Evolutionary conservation across 2,113 vertebrate genomes (phyloP).

Genomic region (Potamarius usumacintae): DNA sequence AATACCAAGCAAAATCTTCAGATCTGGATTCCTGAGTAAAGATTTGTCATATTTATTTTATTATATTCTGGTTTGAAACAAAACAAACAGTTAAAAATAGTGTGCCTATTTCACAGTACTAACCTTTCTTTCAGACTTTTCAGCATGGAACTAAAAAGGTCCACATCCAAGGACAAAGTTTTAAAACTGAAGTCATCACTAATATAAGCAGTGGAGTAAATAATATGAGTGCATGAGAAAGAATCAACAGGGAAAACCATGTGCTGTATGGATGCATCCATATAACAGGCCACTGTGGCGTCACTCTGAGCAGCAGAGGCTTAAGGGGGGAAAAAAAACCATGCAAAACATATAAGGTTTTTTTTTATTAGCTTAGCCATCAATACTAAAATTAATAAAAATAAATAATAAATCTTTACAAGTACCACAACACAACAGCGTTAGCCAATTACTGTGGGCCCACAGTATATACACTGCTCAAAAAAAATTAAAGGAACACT

Average conservation of each 20-base stretch:
- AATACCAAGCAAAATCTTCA: constrained; percentile 62
- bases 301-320: constrained; percentile 17
- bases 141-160: constrained; percentile 45
- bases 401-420: no score
- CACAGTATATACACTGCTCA: no score
- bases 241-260: constrained; percentile 50
- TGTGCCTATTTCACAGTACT: neutral
- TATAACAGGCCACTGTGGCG: constrained; percentile 57
- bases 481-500: no score
- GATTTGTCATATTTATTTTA: neutral
- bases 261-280: constrained; percentile 53
- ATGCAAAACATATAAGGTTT: neutral
- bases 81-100: neutral
- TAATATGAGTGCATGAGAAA: constrained; percentile 60
- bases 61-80: neutral
- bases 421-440: no score
- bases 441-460: no score
- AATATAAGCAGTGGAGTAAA: constrained; percentile 55
- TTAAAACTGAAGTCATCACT: constrained; percentile 51
- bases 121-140: constrained; percentile 58
- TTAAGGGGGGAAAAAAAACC: neutral
- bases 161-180: constrained; percentile 49
- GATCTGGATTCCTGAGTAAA: constrained; percentile 55
- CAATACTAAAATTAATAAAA: no score
- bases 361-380: no score